Percentiles rank a stretch among this genome's conserved stretches.
phyloP scores from a whole-genome alignment of 1,140 invertebrate genomes.

The Chionoecetes opilio region DNA sequence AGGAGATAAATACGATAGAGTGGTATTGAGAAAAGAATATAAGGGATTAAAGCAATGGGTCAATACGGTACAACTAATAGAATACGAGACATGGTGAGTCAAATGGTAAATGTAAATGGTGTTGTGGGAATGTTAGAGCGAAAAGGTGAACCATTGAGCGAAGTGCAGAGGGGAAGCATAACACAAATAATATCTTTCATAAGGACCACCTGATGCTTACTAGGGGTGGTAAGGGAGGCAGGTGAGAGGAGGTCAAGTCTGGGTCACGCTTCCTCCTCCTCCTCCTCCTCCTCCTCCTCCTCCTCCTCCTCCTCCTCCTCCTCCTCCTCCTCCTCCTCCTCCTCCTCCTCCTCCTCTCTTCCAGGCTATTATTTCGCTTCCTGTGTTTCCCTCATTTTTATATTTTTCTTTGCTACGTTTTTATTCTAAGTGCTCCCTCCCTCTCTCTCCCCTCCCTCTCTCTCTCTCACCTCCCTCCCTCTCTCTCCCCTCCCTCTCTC shows the following conservation, averaged over 20 bases:
- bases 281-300: not conserved
- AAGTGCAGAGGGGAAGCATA: not conserved
- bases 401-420: not conserved
- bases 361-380: not conserved
- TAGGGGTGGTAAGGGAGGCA: not conserved
- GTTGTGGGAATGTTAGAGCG: not conserved
- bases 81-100: not conserved
- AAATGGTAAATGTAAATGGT: not conserved
- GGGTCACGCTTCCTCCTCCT: not conserved
- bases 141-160: not conserved
- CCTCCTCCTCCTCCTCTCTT: not conserved
- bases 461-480: not conserved
- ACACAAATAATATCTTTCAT: not conserved
- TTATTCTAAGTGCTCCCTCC: not conserved
- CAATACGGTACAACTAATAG: not conserved
- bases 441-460: not conserved
- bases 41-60: too few relatives aligned
- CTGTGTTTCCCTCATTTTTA: not conserved
- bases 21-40: too few relatives aligned
- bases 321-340: slow-evolving; percentile 23
- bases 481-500: not conserved
- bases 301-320: not conserved
- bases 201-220: not conserved
- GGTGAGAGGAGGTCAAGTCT: not conserved
- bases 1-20: too few relatives aligned